Evolutionary conservation across 35 echinoderm and acorn worm genomes (phyloP).

Genomic region (Heliocidaris erythrogramma): DNA sequence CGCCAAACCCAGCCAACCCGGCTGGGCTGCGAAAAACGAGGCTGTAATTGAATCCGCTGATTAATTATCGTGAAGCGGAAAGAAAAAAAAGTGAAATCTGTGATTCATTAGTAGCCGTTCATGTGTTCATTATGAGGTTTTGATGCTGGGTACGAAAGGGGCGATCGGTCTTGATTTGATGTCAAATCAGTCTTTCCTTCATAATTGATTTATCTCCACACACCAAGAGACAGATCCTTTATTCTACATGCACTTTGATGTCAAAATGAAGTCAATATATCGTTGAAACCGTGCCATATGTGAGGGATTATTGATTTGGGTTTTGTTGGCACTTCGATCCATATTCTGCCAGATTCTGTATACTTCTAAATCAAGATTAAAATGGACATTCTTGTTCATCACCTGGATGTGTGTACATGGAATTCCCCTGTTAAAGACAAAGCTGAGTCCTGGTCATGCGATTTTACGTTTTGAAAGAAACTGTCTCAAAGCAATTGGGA

Average conservation of each 20-base stretch:
- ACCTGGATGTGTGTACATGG: too few species aligned
- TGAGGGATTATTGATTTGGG: neutral
- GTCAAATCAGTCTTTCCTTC: neutral
- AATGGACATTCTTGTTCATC: too few species aligned
- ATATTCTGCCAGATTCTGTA: neutral
- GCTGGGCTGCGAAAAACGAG: neutral
- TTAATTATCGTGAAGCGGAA: neutral
- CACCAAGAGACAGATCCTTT: neutral
- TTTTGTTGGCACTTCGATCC: neutral
- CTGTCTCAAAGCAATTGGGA: too few species aligned
- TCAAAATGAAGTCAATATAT: neutral
- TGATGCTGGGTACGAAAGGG: neutral
- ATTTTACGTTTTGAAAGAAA: too few species aligned
- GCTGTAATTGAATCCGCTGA: neutral
- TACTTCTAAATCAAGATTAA: neutral
- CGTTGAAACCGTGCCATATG: neutral
- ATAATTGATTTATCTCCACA: neutral
- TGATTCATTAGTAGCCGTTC: neutral
- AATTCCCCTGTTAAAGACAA: too few species aligned
- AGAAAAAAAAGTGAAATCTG: neutral
- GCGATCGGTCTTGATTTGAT: neutral
- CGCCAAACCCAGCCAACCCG: neutral
- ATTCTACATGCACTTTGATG: neutral
- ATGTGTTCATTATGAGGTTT: neutral
- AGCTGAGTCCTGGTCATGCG: too few species aligned